These are phyloP conservation scores for Melanotaenia maccullochi DNA, from an alignment of 2,797 vertebrate genomes.

Conservation along the genomic window DNA sequence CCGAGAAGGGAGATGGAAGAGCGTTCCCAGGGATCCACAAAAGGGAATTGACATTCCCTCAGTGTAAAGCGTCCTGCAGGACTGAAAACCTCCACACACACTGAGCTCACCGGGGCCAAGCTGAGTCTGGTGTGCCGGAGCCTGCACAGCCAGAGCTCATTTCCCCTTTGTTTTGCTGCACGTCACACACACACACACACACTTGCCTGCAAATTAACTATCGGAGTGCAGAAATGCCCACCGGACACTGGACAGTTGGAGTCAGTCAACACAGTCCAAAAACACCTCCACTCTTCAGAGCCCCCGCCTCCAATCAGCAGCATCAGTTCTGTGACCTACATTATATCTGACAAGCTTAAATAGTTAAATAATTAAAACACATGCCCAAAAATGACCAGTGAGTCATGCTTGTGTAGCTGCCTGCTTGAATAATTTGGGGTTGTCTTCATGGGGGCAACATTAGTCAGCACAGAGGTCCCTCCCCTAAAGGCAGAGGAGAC, in stretches of 20 bases:
- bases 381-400: constrained; percentile 47
- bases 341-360: constrained; percentile 56
- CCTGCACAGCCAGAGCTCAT: constrained; percentile 62
- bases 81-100: constrained; percentile 71
- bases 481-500: constrained; percentile 42
- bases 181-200: constrained; percentile 41
- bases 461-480: constrained; percentile 70
- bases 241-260: constrained; percentile 29
- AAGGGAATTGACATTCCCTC: constrained; percentile 81
- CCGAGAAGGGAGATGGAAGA: constrained; percentile 78
- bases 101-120: constrained; percentile 59
- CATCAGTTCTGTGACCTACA: constrained; percentile 62
- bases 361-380: constrained; percentile 55
- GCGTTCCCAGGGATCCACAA: constrained; percentile 81
- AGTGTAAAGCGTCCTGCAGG: constrained; percentile 69
- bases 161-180: constrained; percentile 67
- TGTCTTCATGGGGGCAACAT: constrained; percentile 58
- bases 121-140: constrained; percentile 49
- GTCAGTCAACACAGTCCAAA: constrained; percentile 24
- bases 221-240: constrained; percentile 35
- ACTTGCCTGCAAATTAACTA: constrained; percentile 58
- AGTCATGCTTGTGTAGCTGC: constrained; percentile 35
- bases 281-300: too few species aligned
- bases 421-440: constrained; percentile 50
- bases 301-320: constrained; percentile 36